Percentiles rank a stretch among this genome's conserved stretches.
Evolutionary conservation across 2,797 vertebrate species (phyloP).

Genomic region (Buceros bicornis): DNA sequence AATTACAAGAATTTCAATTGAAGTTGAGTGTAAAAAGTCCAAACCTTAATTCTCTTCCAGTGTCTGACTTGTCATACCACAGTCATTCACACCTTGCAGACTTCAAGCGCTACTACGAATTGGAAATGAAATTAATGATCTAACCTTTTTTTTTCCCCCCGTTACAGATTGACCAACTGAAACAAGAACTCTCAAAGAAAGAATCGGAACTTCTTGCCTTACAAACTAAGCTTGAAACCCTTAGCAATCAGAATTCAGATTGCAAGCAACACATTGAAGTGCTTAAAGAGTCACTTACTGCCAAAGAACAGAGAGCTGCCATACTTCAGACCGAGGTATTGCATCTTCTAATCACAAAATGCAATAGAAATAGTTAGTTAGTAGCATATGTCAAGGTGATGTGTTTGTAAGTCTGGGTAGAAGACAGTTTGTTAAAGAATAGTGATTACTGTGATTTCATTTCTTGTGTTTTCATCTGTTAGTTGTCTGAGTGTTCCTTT

Average conservation of each 20-base stretch:
- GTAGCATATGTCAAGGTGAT: not conserved
- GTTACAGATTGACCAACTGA: slow-evolving; percentile 95
- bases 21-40: not conserved
- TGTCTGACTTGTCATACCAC: not conserved
- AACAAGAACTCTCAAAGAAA: slow-evolving; percentile 98
- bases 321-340: slow-evolving; percentile 99
- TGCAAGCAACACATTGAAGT: slow-evolving; percentile 99
- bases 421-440: not conserved
- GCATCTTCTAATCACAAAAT: not conserved
- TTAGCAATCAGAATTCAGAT: slow-evolving; percentile 99
- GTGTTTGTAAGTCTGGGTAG: not conserved
- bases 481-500: not conserved
- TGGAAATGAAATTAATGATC: not conserved
- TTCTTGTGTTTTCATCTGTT: not conserved
- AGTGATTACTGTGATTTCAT: not conserved
- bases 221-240: slow-evolving; percentile 99
- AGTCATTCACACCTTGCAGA: not conserved
- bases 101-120: not conserved
- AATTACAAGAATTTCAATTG: not conserved
- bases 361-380: not conserved
- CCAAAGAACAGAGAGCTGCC: slow-evolving; percentile 99
- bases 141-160: not conserved
- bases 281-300: slow-evolving; percentile 99
- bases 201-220: slow-evolving; percentile 98
- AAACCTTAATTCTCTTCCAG: not conserved